Conservation (phyloP, 2,797 vertebrate genomes). For the Mus spretus region DNA sequence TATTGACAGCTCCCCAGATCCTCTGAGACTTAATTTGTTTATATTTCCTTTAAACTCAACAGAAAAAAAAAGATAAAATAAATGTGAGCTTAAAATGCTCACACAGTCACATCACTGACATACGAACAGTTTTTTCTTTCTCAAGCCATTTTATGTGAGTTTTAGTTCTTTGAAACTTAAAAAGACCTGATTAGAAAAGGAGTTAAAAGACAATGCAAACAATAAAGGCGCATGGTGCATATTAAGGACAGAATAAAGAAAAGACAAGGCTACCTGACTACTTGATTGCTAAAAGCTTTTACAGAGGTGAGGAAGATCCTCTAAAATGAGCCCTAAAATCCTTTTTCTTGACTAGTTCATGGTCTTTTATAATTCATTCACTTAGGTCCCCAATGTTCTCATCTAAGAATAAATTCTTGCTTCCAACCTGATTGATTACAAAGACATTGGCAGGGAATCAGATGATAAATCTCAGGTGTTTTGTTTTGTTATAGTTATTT, state of each 20-base stretch:
- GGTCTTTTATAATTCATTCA: neutral
- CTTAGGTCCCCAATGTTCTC: neutral
- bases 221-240: neutral
- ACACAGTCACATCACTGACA: neutral
- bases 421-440: conserved; percentile 1
- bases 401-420: neutral
- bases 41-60: neutral
- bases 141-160: conserved; percentile 14
- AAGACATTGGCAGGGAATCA: conserved; percentile 3
- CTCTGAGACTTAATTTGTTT: neutral
- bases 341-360: neutral
- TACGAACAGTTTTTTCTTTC: neutral
- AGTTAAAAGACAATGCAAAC: neutral
- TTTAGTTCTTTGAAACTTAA: conserved; percentile 38
- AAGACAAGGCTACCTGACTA: neutral
- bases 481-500: neutral
- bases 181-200: neutral
- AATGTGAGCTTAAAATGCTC: neutral
- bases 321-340: neutral
- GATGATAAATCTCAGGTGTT: neutral
- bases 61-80: neutral
- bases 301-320: neutral
- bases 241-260: neutral
- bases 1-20: neutral
- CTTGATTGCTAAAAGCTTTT: neutral